Evolutionary conservation across 2,797 vertebrate genomes (phyloP).

Genomic region (Gymnothorax reevesii): DNA sequence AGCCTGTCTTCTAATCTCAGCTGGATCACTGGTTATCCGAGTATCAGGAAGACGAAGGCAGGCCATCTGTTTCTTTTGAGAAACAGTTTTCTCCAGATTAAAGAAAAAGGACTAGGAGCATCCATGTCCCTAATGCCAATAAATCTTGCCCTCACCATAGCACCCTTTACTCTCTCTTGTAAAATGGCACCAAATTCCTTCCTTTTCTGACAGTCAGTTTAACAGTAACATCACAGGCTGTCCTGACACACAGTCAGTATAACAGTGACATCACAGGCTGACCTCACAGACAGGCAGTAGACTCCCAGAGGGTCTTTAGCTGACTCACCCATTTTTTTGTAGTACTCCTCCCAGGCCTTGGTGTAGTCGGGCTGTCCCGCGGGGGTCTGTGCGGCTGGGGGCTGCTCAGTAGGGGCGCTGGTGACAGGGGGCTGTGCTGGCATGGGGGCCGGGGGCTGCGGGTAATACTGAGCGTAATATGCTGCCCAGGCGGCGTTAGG

Average conservation of each 20-base stretch:
- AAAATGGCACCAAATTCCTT: too few species aligned
- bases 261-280: neutral
- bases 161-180: too few species aligned
- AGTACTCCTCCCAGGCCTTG: constrained; percentile 77
- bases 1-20: too few species aligned
- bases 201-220: neutral
- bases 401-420: constrained; percentile 67
- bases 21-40: too few species aligned
- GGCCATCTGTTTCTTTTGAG: too few species aligned
- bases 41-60: too few species aligned
- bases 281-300: neutral
- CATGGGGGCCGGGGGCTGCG: constrained; percentile 70
- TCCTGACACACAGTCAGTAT: neutral
- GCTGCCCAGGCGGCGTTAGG: constrained; percentile 78
- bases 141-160: too few species aligned
- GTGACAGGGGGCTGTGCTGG: constrained; percentile 62
- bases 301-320: too few species aligned
- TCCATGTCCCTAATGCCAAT: too few species aligned
- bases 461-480: constrained; percentile 79
- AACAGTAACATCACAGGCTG: neutral
- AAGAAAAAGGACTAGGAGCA: too few species aligned
- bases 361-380: constrained; percentile 71
- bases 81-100: too few species aligned
- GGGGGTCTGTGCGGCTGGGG: constrained; percentile 61
- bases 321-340: constrained; percentile 70